These are phyloP conservation scores for Eulemur rufifrons DNA, from an alignment of 2,113 vertebrate species.

Conservation along the genomic window DNA sequence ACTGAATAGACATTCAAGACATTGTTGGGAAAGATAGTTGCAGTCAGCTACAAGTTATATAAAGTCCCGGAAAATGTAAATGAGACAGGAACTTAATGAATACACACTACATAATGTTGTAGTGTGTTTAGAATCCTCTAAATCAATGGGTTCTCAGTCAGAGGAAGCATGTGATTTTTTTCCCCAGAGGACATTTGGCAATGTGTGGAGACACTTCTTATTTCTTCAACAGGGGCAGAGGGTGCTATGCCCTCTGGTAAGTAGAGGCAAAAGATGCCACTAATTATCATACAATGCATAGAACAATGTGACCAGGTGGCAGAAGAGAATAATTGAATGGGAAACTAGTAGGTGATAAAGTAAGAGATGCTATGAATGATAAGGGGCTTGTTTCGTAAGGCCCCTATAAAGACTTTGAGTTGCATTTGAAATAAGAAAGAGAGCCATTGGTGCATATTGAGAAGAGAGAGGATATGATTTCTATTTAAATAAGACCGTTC, in stretches of 20 bases:
- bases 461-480: neutral
- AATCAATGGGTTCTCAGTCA: neutral
- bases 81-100: constrained; percentile 88
- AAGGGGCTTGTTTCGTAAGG: neutral
- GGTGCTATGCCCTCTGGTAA: neutral
- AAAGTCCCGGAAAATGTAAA: constrained; percentile 87
- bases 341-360: neutral
- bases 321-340: neutral
- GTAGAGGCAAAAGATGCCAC: neutral
- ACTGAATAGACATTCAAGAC: constrained; percentile 82
- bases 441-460: neutral
- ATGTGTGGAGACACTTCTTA: neutral
- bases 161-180: neutral
- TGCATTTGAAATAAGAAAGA: neutral
- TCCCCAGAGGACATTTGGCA: neutral
- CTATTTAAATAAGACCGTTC: neutral
- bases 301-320: neutral
- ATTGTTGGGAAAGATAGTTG: constrained; percentile 91
- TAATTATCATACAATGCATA: neutral
- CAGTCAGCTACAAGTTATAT: constrained; percentile 89
- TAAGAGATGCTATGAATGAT: neutral
- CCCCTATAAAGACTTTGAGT: neutral
- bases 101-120: constrained; percentile 90
- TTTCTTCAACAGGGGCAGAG: neutral
- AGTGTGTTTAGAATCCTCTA: neutral